A percentile compares a stretch with the other conserved stretches of the same genome.
These are phyloP conservation scores for Carollia perspicillata DNA, from an alignment of 2,113 vertebrate genomes.

Conservation along the genomic window DNA sequence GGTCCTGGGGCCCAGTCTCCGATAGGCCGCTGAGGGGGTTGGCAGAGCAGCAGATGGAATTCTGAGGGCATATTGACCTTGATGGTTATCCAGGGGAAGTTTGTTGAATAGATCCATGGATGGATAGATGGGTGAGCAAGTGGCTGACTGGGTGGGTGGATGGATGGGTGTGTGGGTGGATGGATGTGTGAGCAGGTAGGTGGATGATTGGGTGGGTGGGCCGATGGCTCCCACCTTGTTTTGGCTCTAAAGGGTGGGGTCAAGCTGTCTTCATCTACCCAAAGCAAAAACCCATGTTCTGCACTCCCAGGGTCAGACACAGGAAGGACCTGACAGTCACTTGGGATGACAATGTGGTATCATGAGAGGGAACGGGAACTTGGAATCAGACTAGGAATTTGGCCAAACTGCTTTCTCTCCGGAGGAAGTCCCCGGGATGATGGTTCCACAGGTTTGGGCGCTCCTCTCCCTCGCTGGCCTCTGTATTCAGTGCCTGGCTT, in stretches of 20 bases:
- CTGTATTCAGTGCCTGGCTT: not conserved
- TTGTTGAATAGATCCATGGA: not conserved
- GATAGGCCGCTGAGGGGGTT: not conserved
- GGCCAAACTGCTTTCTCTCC: not conserved
- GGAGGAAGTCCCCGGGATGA: not conserved
- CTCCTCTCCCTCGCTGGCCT: not conserved
- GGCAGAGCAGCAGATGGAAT: no score
- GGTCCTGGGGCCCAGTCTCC: accelerated
- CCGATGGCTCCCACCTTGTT: accelerated
- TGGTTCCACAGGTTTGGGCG: accelerated
- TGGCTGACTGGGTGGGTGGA: accelerated
- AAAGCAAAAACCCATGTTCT: not conserved
- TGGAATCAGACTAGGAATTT: not conserved
- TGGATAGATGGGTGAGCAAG: not conserved
- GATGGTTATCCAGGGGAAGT: not conserved
- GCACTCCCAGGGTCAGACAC: not conserved
- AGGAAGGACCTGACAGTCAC: not conserved
- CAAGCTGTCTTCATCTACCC: not conserved
- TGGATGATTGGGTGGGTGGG: accelerated
- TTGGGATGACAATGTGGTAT: not conserved
- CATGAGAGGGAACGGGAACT: not conserved
- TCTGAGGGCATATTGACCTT: not conserved
- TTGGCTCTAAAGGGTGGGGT: not conserved
- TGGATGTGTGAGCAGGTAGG: no score
- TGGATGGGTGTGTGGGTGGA: accelerated